Evolutionary conservation across 2,888 invertebrate genomes (phyloP).

Genomic region (Mimumesa dahlbomi): DNA sequence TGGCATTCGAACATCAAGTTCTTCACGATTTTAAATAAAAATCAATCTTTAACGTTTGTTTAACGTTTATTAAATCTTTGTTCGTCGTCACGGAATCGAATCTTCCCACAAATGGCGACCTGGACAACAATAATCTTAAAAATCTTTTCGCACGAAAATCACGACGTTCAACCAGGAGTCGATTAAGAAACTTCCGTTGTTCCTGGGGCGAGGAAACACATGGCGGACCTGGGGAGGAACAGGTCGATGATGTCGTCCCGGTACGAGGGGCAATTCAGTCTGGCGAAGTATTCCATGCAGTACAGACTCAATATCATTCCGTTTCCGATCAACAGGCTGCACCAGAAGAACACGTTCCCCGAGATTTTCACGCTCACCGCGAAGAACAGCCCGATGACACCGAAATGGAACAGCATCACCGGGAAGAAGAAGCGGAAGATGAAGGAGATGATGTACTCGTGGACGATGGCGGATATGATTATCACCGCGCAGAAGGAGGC

Average conservation of each 20-base stretch:
- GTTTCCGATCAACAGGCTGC: conserved; percentile 88
- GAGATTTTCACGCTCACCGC: too few relatives aligned
- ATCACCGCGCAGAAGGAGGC: conserved; percentile 86
- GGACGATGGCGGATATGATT: conserved; percentile 90
- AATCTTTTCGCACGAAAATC: too few relatives aligned
- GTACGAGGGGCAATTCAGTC: conserved; percentile 86
- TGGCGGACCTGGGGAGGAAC: conserved; percentile 82
- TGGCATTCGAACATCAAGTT: too few relatives aligned
- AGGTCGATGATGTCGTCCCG: conserved; percentile 79
- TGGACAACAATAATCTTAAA: too few relatives aligned
- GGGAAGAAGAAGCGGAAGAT: conserved; percentile 94
- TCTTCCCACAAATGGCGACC: too few relatives aligned
- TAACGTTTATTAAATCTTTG: too few relatives aligned
- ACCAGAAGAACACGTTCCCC: conserved; percentile 95
- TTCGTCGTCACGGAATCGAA: too few relatives aligned
- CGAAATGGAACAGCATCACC: conserved; percentile 88
- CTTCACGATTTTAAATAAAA: too few relatives aligned
- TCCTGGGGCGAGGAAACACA: conserved; percentile 61
- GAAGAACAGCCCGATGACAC: too few relatives aligned
- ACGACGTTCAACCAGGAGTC: too few relatives aligned
- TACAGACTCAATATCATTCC: conserved; percentile 90
- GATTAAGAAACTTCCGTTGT: neutral
- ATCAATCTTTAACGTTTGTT: too few relatives aligned
- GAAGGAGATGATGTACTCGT: conserved; percentile 91
- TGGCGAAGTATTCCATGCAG: conserved; percentile 92